Percentiles rank a stretch among this genome's conserved stretches.
phyloP scores from a whole-genome alignment of 2,888 invertebrate species.

The Nephrotoma flavescens region DNA sequence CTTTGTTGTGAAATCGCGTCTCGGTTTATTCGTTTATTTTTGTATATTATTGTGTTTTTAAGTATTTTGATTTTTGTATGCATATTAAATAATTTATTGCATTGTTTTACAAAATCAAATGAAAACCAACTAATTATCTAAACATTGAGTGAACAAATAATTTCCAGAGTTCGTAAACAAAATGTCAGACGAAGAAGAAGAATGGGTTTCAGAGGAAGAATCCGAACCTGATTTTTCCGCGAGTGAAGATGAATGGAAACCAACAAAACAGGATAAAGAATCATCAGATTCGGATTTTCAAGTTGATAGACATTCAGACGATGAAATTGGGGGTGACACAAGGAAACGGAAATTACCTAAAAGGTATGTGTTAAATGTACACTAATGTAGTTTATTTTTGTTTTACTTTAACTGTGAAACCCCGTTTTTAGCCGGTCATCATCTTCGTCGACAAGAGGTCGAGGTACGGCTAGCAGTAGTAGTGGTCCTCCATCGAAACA shows the following conservation, averaged over 20 bases:
- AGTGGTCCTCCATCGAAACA: not conserved
- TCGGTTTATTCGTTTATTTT: not conserved
- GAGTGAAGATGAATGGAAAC: constrained; percentile 30
- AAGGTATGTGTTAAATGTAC: not conserved
- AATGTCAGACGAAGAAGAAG: constrained; percentile 5
- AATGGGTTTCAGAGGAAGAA: constrained; percentile 19
- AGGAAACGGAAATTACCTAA: not conserved
- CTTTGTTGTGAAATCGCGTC: not conserved
- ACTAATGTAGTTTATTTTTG: not conserved
- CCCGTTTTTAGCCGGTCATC: not conserved
- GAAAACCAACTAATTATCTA: not conserved
- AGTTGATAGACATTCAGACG: not conserved
- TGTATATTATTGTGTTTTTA: not conserved
- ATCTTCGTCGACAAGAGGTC: not conserved
- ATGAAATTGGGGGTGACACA: not conserved
- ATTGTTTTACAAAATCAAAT: not conserved
- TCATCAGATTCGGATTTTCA: not conserved
- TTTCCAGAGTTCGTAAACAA: not conserved
- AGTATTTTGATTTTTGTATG: not conserved
- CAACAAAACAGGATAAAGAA: constrained; percentile 8
- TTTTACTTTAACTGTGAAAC: not conserved
- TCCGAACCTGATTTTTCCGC: constrained; percentile 26
- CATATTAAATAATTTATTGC: not conserved
- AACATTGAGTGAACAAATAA: not conserved
- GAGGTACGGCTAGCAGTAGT: not conserved